A percentile compares a stretch with the other conserved stretches of the same genome.
Conservation (phyloP, 2,797 vertebrate genomes). For the Channa striata region DNA sequence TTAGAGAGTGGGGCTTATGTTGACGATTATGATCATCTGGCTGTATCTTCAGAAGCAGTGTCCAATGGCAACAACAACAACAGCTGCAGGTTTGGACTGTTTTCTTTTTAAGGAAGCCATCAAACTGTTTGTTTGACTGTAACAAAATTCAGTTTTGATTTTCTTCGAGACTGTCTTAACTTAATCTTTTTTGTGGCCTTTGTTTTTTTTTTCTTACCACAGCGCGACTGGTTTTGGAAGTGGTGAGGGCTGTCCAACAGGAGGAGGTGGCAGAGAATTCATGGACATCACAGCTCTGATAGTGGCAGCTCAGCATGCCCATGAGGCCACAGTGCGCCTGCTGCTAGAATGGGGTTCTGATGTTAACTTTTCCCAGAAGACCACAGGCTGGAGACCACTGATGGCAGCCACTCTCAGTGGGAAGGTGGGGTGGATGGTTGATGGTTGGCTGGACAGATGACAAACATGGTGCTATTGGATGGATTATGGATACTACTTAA, state of each 20-base stretch:
- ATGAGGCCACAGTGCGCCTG: conserved; percentile 88
- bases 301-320: conserved; percentile 91
- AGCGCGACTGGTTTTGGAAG: conserved; percentile 64
- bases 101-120: neutral
- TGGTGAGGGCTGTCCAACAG: conserved; percentile 60
- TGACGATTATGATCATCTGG: conserved; percentile 89
- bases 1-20: conserved; percentile 91
- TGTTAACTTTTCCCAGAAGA: conserved; percentile 87
- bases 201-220: neutral
- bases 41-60: conserved; percentile 72
- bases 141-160: neutral
- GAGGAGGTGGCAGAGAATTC: conserved; percentile 71
- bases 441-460: neutral
- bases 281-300: conserved; percentile 92
- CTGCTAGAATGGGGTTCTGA: conserved; percentile 96
- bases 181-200: neutral
- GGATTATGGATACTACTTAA: too few species aligned
- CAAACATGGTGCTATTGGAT: too few species aligned
- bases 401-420: conserved; percentile 92
- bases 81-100: conserved; percentile 67
- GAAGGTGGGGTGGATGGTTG: conserved; percentile 73
- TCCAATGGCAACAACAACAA: conserved; percentile 83
- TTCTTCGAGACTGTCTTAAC: neutral
- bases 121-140: neutral
- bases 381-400: conserved; percentile 92